phyloP scores from a whole-genome alignment of 2,888 invertebrate species.

The Drosophila hawaiiensis region DNA sequence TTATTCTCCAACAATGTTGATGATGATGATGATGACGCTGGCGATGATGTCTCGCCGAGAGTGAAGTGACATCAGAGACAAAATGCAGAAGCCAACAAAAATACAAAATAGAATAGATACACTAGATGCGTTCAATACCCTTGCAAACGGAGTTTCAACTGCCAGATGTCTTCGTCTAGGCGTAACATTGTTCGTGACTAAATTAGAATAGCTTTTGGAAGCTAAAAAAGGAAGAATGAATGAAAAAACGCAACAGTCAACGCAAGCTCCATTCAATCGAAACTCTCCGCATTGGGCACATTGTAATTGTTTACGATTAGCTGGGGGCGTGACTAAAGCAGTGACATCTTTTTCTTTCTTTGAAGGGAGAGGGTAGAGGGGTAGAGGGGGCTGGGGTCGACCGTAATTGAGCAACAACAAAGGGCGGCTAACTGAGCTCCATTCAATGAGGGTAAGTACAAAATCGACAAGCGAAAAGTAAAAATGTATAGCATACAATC shows the following conservation, averaged over 20 bases:
- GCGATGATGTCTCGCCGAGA: slow-evolving; percentile 12
- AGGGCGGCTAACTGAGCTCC: slow-evolving; percentile 18
- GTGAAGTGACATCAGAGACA: slow-evolving; percentile 37
- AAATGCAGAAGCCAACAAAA: background rate
- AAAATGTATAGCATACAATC: background rate
- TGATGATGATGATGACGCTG: slow-evolving; percentile 8
- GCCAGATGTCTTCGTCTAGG: background rate
- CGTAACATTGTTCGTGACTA: background rate
- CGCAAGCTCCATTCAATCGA: slow-evolving; percentile 38
- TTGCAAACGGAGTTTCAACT: background rate
- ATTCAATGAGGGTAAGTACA: background rate
- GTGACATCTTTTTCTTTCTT: slow-evolving; percentile 9
- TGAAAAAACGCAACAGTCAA: background rate
- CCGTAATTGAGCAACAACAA: slow-evolving; percentile 50
- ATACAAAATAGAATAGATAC: background rate
- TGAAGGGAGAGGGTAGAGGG: background rate
- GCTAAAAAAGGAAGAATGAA: background rate
- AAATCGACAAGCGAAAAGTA: background rate
- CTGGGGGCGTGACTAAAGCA: slow-evolving; percentile 39
- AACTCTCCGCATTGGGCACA: slow-evolving; percentile 16
- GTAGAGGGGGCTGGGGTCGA: background rate
- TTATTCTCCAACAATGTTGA: slow-evolving; percentile 13
- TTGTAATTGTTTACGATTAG: slow-evolving; percentile 33
- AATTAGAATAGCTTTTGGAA: background rate
- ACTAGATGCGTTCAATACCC: background rate